Conservation (phyloP, 1,140 invertebrate species). For the Thalassaphorura encarpata region DNA sequence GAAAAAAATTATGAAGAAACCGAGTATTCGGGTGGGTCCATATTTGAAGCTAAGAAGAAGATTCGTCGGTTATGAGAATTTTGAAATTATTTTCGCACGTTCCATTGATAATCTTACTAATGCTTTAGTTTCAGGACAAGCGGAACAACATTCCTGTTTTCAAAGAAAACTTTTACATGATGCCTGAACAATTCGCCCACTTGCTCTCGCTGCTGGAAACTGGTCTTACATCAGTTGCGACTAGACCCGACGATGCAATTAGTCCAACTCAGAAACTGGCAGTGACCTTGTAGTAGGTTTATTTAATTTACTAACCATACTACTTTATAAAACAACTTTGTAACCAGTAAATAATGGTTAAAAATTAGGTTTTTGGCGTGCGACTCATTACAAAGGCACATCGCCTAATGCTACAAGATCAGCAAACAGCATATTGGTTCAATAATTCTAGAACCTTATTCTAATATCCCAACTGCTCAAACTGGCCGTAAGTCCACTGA, state of each 20-base stretch:
- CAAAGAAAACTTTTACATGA: slow-evolving; percentile 17
- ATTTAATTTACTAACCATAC: too few relatives aligned
- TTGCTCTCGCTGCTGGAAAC: background rate
- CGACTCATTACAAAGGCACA: slow-evolving; percentile 9
- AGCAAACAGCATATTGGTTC: background rate
- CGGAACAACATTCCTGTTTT: background rate
- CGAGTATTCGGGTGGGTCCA: background rate
- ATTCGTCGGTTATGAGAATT: slow-evolving; percentile 6
- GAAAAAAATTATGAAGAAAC: background rate
- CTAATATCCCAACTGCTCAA: background rate
- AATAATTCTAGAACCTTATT: slow-evolving; percentile 2
- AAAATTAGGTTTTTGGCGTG: slow-evolving; percentile 14
- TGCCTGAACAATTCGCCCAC: background rate
- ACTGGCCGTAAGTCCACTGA: background rate
- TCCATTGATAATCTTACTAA: background rate
- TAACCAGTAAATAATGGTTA: too few relatives aligned
- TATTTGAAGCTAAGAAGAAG: background rate
- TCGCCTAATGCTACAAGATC: slow-evolving; percentile 5
- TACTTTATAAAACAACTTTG: too few relatives aligned
- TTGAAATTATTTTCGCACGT: background rate
- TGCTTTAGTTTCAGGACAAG: slow-evolving; percentile 13
- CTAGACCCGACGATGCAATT: slow-evolving; percentile 8
- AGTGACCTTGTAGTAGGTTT: slow-evolving; percentile 14
- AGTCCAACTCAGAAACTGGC: slow-evolving; percentile 10
- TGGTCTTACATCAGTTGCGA: background rate